Evolutionary conservation across 2,888 invertebrate species (phyloP).

Genomic region (Adela reaumurella): DNA sequence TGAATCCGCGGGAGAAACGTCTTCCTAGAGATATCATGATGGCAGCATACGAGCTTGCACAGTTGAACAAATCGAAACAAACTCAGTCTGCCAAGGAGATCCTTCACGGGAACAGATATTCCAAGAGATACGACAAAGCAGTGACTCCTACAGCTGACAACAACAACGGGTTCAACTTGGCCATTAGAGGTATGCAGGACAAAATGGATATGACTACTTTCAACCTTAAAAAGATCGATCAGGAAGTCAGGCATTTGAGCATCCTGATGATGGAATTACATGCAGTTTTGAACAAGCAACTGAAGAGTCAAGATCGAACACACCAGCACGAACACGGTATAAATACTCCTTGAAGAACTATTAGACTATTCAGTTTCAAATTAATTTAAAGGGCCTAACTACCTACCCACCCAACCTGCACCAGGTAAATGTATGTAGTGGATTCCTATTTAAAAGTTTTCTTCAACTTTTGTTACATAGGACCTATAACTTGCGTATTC

Average conservation of each 20-base stretch:
- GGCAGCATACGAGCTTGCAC: conserved; percentile 76
- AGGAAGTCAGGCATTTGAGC: conserved; percentile 67
- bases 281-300: conserved; percentile 29
- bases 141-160: conserved; percentile 34
- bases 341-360: not conserved
- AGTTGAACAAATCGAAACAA: conserved; percentile 64
- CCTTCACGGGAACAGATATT: conserved; percentile 55
- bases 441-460: too few relatives aligned
- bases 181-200: conserved; percentile 60
- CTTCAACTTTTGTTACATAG: too few relatives aligned
- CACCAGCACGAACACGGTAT: not conserved
- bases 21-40: conserved; percentile 75
- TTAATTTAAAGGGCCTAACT: too few relatives aligned
- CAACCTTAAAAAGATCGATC: conserved; percentile 64
- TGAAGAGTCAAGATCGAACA: conserved; percentile 19
- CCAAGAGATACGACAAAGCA: conserved; percentile 61
- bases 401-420: too few relatives aligned
- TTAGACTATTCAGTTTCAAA: too few relatives aligned
- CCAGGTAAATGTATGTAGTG: too few relatives aligned
- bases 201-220: conserved; percentile 69
- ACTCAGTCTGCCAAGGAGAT: conserved; percentile 62
- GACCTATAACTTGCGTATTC: too few relatives aligned
- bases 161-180: conserved; percentile 51
- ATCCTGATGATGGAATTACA: conserved; percentile 42
- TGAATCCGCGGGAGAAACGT: conserved; percentile 77